A percentile compares a stretch with the other conserved stretches of the same genome.
Evolutionary conservation across 92 coral and sea anemone genomes (phyloP).

Genomic region (Scolanthus callimorphus): DNA sequence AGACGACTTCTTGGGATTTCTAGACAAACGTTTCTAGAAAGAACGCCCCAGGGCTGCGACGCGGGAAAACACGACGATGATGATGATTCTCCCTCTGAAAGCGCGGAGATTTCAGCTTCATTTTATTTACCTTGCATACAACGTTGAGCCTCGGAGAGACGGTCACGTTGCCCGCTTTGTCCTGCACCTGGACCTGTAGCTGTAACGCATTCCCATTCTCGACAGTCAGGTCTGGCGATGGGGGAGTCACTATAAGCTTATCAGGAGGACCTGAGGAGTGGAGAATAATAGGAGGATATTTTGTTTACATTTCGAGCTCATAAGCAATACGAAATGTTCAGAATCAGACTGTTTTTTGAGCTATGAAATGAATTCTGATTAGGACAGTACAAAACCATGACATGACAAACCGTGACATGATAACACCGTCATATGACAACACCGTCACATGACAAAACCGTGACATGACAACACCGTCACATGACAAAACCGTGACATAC

Average conservation of each 20-base stretch:
- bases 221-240: constrained; percentile 49
- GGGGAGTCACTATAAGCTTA: constrained; percentile 57
- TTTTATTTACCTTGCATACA: constrained; percentile 96
- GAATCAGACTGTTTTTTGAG: no score
- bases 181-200: constrained; percentile 84
- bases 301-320: background rate
- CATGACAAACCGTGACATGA: no score
- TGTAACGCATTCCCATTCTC: constrained; percentile 83
- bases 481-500: no score
- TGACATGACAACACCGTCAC: no score
- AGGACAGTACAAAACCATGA: no score
- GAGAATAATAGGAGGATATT: background rate
- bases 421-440: no score
- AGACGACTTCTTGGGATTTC: no score
- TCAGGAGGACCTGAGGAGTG: constrained; percentile 75
- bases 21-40: no score
- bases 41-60: no score
- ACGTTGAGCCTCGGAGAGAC: constrained; percentile 86
- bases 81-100: background rate
- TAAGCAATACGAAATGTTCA: background rate
- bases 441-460: no score
- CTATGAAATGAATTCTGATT: no score
- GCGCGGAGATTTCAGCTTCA: background rate
- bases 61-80: no score
- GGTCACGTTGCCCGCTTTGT: constrained; percentile 87